phyloP scores from a whole-genome alignment of 2,797 vertebrate genomes.

The Jordanella pulchra region DNA sequence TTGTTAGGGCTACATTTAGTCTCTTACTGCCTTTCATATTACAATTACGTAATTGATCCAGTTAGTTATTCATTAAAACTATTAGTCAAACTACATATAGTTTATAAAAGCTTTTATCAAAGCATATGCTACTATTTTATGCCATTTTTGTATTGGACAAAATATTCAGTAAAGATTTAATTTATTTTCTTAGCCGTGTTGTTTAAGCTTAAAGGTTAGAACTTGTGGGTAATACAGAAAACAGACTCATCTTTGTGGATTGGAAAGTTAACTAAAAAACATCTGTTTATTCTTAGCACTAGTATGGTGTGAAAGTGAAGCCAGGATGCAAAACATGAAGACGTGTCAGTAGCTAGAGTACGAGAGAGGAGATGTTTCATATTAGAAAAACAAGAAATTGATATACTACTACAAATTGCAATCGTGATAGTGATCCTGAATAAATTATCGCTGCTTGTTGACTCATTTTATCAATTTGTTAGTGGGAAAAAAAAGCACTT shows the following conservation, averaged over 20 bases:
- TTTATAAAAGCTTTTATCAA: background rate
- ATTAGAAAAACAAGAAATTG: background rate
- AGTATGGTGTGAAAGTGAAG: background rate
- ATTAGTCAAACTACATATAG: background rate
- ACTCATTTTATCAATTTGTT: too few relatives aligned
- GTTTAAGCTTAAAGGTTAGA: background rate
- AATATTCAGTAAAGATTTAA: background rate
- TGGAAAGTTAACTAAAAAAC: background rate
- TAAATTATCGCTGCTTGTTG: too few relatives aligned
- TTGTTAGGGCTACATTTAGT: constrained; percentile 6
- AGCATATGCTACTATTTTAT: background rate
- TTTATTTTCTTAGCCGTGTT: background rate
- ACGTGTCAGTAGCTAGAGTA: background rate
- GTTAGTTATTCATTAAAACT: constrained; percentile 1
- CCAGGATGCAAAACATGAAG: background rate
- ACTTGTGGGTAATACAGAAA: background rate
- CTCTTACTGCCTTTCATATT: background rate
- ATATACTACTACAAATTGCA: background rate
- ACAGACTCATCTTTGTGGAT: background rate
- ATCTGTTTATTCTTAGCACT: background rate
- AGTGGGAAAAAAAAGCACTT: too few relatives aligned
- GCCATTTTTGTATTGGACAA: background rate
- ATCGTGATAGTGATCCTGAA: background rate
- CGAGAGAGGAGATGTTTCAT: background rate
- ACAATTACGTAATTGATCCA: background rate